A percentile compares a stretch with the other conserved stretches of the same genome.
These are phyloP conservation scores for Leptodactylus fuscus DNA, from an alignment of 2,113 vertebrate species.

Conservation along the genomic window DNA sequence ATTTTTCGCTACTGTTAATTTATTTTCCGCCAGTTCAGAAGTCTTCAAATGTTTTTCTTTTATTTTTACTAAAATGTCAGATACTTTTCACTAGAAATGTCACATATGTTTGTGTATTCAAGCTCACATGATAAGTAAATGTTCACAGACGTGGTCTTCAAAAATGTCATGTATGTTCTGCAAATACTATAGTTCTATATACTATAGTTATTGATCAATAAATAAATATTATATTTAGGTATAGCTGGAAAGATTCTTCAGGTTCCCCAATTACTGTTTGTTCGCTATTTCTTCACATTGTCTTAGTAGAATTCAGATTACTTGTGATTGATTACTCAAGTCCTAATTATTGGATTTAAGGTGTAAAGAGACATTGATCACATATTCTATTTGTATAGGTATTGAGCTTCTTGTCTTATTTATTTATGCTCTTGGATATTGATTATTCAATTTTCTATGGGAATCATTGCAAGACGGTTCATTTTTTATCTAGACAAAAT, in stretches of 20 bases:
- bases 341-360: slow-evolving; percentile 23
- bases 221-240: no score
- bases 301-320: slow-evolving; percentile 28
- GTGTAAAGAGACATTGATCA: slow-evolving; percentile 38
- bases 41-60: no score
- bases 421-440: slow-evolving; percentile 24
- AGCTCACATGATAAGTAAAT: no score
- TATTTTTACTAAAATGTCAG: no score
- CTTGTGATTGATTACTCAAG: slow-evolving; percentile 12
- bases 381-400: slow-evolving; percentile 40
- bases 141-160: no score
- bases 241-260: background rate
- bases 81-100: no score
- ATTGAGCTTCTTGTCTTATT: slow-evolving; percentile 24
- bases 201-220: no score
- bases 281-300: background rate
- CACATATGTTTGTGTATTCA: no score
- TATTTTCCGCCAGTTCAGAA: no score
- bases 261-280: background rate
- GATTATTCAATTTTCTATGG: slow-evolving; percentile 16
- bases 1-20: no score
- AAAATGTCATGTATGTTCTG: no score
- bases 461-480: background rate
- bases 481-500: slow-evolving; percentile 31
- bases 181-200: no score